phyloP scores from a whole-genome alignment of 2,888 invertebrate species.

The Pantelozetes paolii region DNA sequence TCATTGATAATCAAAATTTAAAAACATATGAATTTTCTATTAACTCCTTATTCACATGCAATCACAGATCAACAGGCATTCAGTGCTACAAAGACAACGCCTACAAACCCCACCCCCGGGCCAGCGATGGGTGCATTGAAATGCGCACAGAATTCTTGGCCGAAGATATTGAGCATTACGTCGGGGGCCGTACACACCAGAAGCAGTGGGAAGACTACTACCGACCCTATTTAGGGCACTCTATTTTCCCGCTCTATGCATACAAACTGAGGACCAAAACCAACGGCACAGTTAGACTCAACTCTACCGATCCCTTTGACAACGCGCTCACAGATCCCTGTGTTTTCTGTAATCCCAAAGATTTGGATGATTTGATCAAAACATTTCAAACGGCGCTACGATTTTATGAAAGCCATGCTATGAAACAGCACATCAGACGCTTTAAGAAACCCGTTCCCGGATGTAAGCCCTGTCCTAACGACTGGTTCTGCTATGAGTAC shows the following conservation, averaged over 20 bases:
- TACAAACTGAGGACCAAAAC: neutral
- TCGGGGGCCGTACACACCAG: too few species aligned
- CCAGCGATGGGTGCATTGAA: neutral
- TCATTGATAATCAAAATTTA: too few species aligned
- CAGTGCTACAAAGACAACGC: neutral
- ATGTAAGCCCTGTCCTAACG: neutral
- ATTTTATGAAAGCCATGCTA: neutral
- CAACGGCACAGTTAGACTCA: conserved; percentile 23
- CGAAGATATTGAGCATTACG: neutral
- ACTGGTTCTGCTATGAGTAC: conserved; percentile 21
- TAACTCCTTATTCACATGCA: too few species aligned
- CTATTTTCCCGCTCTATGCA: neutral
- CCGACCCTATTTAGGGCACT: neutral
- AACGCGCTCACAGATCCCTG: conserved; percentile 6
- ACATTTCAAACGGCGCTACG: conserved; percentile 10
- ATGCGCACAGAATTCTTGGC: neutral
- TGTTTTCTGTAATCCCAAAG: neutral
- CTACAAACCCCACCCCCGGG: neutral
- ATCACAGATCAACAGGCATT: neutral
- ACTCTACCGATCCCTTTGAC: conserved; percentile 10
- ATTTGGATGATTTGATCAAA: conserved; percentile 19
- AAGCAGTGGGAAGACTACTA: conserved; percentile 6
- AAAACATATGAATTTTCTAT: too few species aligned
- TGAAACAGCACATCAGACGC: neutral
- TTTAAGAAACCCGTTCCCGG: neutral